phyloP scores from a whole-genome alignment of 2,888 invertebrate species.

The Drosophila subquinaria region DNA sequence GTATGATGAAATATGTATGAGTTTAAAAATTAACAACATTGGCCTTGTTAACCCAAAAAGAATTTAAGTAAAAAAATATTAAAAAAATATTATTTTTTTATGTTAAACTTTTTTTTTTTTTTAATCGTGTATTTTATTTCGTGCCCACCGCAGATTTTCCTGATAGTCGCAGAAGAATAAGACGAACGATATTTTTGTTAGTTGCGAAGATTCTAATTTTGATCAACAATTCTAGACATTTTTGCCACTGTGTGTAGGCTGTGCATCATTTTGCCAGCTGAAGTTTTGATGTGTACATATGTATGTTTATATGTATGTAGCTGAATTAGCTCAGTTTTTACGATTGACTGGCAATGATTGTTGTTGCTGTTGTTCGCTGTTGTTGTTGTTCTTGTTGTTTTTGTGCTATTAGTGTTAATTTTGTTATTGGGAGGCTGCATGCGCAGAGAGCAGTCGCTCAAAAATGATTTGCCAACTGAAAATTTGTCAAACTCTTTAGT shows the following conservation, averaged over 20 bases:
- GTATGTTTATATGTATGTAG: background rate
- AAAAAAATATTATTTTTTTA: no score
- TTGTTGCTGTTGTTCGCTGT: conserved; percentile 8
- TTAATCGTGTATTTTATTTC: no score
- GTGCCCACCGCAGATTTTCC: no score
- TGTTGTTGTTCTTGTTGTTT: conserved; percentile 16
- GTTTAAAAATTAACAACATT: no score
- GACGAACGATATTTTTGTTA: no score
- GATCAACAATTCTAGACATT: background rate
- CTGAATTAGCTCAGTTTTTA: conserved; percentile 20
- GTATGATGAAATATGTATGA: no score
- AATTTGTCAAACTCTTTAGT: conserved; percentile 14
- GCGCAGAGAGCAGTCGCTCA: conserved; percentile 36
- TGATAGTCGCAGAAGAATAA: no score
- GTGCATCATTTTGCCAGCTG: conserved; percentile 33
- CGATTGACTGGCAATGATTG: conserved; percentile 20
- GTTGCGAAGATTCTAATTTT: background rate
- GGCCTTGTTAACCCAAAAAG: no score
- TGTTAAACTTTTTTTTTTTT: no score
- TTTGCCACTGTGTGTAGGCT: conserved; percentile 24
- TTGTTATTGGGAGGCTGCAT: conserved; percentile 31
- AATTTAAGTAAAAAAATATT: no score
- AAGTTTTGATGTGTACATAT: background rate
- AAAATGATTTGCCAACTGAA: conserved; percentile 20
- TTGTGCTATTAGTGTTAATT: conserved; percentile 8